Evolutionary conservation across 2,888 invertebrate genomes (phyloP).

Genomic region (Drosophila pseudotakahashii): DNA sequence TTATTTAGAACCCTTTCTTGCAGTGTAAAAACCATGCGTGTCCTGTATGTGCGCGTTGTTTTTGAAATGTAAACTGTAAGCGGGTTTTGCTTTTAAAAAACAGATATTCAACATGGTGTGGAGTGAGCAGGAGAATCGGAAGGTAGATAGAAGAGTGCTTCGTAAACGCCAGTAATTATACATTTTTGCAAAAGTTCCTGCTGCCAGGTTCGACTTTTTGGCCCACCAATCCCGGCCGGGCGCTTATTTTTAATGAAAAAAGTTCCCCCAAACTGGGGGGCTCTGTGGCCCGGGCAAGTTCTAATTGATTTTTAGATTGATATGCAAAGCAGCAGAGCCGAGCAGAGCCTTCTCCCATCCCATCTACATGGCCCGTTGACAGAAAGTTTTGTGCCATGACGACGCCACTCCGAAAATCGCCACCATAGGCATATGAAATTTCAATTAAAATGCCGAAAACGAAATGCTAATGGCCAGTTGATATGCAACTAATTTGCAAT

Average conservation of each 20-base stretch:
- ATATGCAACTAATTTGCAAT: conserved; percentile 72
- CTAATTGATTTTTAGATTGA: conserved; percentile 81
- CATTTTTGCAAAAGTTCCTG: conserved; percentile 61
- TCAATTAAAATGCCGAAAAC: conserved; percentile 67
- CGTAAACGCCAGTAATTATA: conserved; percentile 75
- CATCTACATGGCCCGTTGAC: conserved; percentile 49
- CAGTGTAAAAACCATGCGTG: conserved; percentile 19
- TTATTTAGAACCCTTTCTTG: too few species aligned
- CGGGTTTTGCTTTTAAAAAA: conserved; percentile 47
- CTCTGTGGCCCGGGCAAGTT: conserved; percentile 64
- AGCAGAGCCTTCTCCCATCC: conserved; percentile 30
- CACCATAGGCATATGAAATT: conserved; percentile 63
- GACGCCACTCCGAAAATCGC: conserved; percentile 4
- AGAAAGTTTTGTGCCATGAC: conserved; percentile 46
- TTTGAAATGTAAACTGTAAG: conserved; percentile 50
- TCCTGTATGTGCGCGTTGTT: conserved; percentile 33
- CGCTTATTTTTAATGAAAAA: conserved; percentile 75
- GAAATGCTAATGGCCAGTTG: conserved; percentile 65
- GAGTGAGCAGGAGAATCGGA: background rate
- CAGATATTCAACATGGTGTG: conserved; percentile 47
- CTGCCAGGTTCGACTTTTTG: conserved; percentile 43
- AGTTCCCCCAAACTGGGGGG: conserved; percentile 35
- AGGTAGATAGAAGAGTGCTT: conserved; percentile 24
- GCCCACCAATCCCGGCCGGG: conserved; percentile 32
- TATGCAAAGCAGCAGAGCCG: conserved; percentile 69